These are phyloP conservation scores for Riptortus pedestris DNA, from an alignment of 1,140 invertebrate species.

Conservation along the genomic window DNA sequence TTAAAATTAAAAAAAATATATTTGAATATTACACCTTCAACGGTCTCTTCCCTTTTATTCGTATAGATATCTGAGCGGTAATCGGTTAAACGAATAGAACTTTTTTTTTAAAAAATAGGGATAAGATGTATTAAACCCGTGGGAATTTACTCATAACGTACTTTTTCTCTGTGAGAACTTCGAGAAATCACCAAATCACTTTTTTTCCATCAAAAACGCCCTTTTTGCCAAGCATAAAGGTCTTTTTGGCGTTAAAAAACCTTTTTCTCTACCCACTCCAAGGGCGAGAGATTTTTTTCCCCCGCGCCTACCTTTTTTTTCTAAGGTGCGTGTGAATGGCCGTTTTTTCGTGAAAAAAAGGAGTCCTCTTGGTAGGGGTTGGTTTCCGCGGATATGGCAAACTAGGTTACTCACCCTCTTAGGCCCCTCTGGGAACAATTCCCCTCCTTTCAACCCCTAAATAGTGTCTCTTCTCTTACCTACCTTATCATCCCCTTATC, in stretches of 20 bases:
- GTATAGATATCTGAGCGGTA: too few species aligned
- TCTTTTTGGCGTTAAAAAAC: background rate
- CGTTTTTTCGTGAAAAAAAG: background rate
- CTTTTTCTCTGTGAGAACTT: background rate
- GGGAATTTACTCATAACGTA: slow-evolving; percentile 8
- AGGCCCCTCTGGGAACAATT: background rate
- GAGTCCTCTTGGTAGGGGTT: background rate
- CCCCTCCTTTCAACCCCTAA: background rate
- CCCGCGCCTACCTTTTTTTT: background rate
- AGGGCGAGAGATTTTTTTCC: background rate
- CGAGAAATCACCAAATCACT: background rate
- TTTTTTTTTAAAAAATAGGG: too few species aligned
- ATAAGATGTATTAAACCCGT: too few species aligned
- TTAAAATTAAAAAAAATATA: too few species aligned
- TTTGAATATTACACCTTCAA: too few species aligned
- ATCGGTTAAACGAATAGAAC: too few species aligned
- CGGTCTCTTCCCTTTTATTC: too few species aligned
- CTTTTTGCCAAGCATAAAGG: background rate
- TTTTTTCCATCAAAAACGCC: background rate
- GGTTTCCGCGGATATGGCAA: background rate
- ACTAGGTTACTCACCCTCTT: slow-evolving; percentile 1
- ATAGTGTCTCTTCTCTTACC: too few species aligned
- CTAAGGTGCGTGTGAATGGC: background rate
- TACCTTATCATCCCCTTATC: too few species aligned
- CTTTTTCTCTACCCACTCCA: background rate